phyloP scores from a whole-genome alignment of 2,113 vertebrate genomes.

The Hyla sarda region DNA sequence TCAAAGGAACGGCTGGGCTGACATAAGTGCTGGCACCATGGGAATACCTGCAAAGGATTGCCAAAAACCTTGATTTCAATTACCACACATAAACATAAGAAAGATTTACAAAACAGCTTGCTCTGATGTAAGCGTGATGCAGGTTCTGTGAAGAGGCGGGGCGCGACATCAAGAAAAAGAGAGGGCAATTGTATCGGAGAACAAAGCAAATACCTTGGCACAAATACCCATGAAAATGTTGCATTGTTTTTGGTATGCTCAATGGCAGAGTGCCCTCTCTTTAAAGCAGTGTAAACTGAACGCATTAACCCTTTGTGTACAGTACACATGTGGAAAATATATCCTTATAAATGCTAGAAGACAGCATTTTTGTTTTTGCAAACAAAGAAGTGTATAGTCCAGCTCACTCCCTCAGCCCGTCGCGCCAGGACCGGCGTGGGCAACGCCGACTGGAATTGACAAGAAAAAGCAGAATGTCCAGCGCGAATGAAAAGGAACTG shows the following conservation, averaged over 20 bases:
- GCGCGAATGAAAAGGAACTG: no score
- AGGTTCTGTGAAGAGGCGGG: conserved; percentile 11
- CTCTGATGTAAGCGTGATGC: conserved; percentile 31
- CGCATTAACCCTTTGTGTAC: background rate
- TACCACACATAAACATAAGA: conserved; percentile 17
- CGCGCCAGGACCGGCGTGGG: no score
- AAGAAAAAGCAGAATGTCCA: no score
- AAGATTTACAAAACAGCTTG: conserved; percentile 44
- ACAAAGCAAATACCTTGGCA: conserved; percentile 51
- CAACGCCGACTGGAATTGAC: no score
- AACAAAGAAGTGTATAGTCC: no score
- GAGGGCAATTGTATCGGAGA: conserved; percentile 32
- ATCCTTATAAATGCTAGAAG: background rate
- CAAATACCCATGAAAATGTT: conserved; percentile 16
- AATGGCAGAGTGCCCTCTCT: conserved; percentile 41
- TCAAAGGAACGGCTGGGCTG: conserved; percentile 9
- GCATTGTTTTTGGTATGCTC: conserved; percentile 31
- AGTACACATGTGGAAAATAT: background rate
- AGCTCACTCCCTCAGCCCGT: no score
- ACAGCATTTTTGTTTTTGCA: background rate
- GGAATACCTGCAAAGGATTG: conserved; percentile 39
- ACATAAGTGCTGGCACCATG: conserved; percentile 38
- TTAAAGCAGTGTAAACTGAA: background rate
- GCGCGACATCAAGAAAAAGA: background rate
- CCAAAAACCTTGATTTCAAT: conserved; percentile 38